Conservation (phyloP, 2,888 invertebrate species). For the Chalcosyrphus nemorum region DNA sequence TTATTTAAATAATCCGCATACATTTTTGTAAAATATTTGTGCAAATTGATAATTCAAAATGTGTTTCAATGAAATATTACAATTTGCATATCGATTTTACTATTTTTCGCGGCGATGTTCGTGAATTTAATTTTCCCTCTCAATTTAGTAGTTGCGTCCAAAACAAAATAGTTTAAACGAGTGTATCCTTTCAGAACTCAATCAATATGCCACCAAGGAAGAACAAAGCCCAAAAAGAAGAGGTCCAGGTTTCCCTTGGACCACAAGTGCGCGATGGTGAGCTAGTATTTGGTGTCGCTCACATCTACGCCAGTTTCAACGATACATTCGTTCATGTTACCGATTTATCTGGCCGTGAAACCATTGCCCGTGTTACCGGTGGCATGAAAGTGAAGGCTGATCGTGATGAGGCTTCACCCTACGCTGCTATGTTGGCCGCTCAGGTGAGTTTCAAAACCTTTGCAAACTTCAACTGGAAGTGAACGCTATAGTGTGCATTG, state of each 20-base stretch:
- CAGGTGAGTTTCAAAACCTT: constrained; percentile 88
- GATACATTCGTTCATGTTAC: constrained; percentile 99
- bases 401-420: constrained; percentile 99
- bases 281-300: constrained; percentile 99
- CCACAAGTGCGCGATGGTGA: constrained; percentile 99
- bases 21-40: constrained; percentile 73
- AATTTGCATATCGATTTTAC: neutral
- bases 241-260: constrained; percentile 97
- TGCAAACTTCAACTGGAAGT: neutral
- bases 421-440: constrained; percentile 99
- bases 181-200: constrained; percentile 44
- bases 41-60: constrained; percentile 48
- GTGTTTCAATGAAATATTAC: neutral
- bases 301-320: constrained; percentile 99
- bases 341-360: constrained; percentile 98
- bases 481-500: neutral
- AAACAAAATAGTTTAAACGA: constrained; percentile 26
- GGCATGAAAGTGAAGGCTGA: constrained; percentile 99
- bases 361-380: constrained; percentile 96
- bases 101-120: constrained; percentile 71
- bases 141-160: neutral
- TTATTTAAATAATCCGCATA: constrained; percentile 66
- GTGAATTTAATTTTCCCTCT: constrained; percentile 63
- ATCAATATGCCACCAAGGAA: constrained; percentile 96
- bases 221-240: constrained; percentile 98